These are phyloP conservation scores for Strongylocentrotus purpuratus DNA, from an alignment of 35 echinoderm and acorn worm genomes.

Conservation along the genomic window DNA sequence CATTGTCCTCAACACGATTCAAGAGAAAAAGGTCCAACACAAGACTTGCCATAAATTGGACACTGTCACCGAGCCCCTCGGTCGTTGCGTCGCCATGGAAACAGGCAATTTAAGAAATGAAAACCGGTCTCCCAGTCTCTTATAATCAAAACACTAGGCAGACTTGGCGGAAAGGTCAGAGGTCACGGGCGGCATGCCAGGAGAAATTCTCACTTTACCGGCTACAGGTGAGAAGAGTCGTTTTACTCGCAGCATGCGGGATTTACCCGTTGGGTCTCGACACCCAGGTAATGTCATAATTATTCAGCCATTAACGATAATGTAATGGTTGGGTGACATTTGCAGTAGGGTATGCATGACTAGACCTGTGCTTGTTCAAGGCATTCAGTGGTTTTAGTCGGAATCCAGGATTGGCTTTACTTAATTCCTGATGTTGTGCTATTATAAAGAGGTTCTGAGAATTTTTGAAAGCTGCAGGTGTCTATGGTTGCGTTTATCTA, in stretches of 20 bases:
- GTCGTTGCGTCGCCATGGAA: neutral
- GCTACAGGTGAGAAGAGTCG: neutral
- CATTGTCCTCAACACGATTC: no score
- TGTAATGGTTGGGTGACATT: neutral
- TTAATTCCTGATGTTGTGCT: no score
- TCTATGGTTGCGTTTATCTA: no score
- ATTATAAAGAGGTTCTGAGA: no score
- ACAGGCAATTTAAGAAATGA: constrained; percentile 12
- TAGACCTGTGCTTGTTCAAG: no score
- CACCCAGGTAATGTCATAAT: neutral
- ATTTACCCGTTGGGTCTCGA: neutral
- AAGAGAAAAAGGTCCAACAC: neutral
- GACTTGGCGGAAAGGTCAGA: neutral
- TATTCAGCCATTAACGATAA: neutral
- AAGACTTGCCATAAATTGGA: neutral
- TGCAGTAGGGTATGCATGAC: no score
- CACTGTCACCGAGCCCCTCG: neutral
- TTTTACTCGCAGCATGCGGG: neutral
- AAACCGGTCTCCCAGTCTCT: neutral
- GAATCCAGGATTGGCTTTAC: no score
- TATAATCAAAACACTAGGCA: constrained; percentile 4
- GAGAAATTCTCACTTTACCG: constrained; percentile 4
- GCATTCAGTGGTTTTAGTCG: no score
- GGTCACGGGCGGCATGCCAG: neutral
- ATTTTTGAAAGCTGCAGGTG: no score